phyloP scores from a whole-genome alignment of 2,113 vertebrate genomes.

The Tragelaphus scriptus region DNA sequence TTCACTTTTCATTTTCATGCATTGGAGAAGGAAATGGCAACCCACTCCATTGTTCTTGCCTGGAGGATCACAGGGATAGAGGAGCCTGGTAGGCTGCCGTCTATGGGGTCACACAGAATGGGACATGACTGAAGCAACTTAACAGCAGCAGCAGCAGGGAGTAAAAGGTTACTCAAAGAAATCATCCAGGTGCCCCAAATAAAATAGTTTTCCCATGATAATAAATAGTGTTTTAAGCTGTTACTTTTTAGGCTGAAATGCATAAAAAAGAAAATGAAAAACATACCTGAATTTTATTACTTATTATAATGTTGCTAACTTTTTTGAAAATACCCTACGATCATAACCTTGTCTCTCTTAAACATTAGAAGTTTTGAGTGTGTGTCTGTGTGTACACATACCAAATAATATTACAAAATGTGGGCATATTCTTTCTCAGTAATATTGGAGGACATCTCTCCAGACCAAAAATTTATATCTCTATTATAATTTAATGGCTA shows the following conservation, averaged over 20 bases:
- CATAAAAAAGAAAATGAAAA: not conserved
- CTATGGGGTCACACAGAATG: not conserved
- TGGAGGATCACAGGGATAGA: not conserved
- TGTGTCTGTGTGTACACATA: too few species aligned
- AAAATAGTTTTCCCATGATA: not conserved
- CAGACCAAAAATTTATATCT: not conserved
- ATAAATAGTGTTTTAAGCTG: not conserved
- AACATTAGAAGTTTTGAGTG: too few species aligned
- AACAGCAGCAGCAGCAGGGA: not conserved
- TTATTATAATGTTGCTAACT: too few species aligned
- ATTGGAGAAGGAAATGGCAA: not conserved
- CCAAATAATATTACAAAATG: too few species aligned
- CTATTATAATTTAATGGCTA: not conserved
- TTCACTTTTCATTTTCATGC: not conserved
- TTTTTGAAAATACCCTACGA: too few species aligned
- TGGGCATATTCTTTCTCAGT: too few species aligned
- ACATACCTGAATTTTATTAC: too few species aligned
- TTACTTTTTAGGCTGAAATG: not conserved
- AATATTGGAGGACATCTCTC: too few species aligned
- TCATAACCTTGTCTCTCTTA: too few species aligned
- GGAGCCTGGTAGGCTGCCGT: not conserved
- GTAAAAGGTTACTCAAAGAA: not conserved
- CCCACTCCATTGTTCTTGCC: not conserved
- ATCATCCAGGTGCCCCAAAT: not conserved
- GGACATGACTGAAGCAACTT: rapidly evolving